Conservation (phyloP, 2,113 vertebrate genomes). For the Butastur rufipennis region DNA sequence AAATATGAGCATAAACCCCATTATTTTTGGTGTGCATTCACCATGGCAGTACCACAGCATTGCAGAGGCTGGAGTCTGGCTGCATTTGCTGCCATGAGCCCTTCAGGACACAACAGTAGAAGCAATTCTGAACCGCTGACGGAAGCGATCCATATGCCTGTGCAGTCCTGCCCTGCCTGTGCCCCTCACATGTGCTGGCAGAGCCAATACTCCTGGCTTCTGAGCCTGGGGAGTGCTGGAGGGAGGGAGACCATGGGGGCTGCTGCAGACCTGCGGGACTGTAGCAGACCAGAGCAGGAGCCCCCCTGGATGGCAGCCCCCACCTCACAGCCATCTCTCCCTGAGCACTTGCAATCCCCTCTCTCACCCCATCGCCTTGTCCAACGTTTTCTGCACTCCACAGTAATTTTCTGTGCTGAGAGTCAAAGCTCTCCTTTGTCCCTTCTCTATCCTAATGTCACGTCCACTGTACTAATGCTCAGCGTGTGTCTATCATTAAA, state of each 20-base stretch:
- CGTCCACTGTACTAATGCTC: neutral
- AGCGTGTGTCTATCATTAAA: neutral
- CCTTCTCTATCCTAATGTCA: neutral
- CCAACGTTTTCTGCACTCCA: neutral
- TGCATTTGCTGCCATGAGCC: neutral
- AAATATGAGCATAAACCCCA: neutral
- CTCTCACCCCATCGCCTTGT: neutral
- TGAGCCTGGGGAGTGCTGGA: neutral
- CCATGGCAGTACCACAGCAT: neutral
- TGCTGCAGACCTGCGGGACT: neutral
- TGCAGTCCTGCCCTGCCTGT: neutral
- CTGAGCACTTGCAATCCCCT: neutral
- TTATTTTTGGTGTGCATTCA: neutral
- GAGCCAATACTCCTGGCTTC: neutral
- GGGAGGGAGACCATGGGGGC: neutral
- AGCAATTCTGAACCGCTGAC: neutral
- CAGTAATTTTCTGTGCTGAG: neutral
- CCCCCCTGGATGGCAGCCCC: rapidly evolving
- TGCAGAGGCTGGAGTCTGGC: neutral
- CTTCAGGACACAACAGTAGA: neutral
- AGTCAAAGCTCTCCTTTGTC: neutral
- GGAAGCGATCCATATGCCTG: rapidly evolving
- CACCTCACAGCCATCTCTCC: rapidly evolving
- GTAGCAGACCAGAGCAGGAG: neutral
- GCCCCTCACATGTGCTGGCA: rapidly evolving